Evolutionary conservation across 2,113 vertebrate genomes (phyloP), one percentile per base, ranked within the genome.

Genomic region (Aspiorhynchus laticeps): DNA sequence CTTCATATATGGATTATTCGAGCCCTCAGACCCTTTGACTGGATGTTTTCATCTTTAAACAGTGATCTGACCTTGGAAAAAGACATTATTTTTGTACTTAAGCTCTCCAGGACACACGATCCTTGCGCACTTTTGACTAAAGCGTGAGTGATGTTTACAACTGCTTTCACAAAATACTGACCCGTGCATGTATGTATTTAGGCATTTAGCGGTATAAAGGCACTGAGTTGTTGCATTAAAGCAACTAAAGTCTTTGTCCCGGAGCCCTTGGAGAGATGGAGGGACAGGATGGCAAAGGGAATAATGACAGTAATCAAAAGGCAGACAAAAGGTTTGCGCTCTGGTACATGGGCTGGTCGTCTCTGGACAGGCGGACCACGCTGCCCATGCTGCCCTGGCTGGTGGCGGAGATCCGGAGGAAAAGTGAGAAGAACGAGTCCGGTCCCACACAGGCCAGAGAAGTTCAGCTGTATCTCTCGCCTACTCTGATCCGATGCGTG

Each of bases 301-400:
- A 21, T 80, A 83, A 71, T 4, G 85, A 89, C 15, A 21, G 17
- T 43, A 77, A 82, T 19, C 79, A 89, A 21, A 92, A 85, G 59
- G 87, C 88, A 1, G 97, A 97, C 88, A 95, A 92, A 90, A 93
- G 93, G 28, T 98, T 98, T 90, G 88, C 90, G 65, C 91, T 99
- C 56, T 97, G 95, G 90, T 99, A 99, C 93, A 93, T 99, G 92
- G 98, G 98, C 31, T 96, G 95, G 90, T 95, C 96, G 9, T 92
- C 96, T 88, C 93, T 99, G 93, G 98, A 98, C 93, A 90, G 95
- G 56, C 94, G 98, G 90, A 97, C 97, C 91, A 98, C 97, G 86
- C 94, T 98, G 90, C 97, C 98, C 86, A 99, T 99, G 97, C 89
- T 99, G 89, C 98, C 98, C 79, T 99, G 98, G 98, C 95, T 99